Conservation (phyloP, 2,888 invertebrate species). For the Pterostichus madidus region DNA sequence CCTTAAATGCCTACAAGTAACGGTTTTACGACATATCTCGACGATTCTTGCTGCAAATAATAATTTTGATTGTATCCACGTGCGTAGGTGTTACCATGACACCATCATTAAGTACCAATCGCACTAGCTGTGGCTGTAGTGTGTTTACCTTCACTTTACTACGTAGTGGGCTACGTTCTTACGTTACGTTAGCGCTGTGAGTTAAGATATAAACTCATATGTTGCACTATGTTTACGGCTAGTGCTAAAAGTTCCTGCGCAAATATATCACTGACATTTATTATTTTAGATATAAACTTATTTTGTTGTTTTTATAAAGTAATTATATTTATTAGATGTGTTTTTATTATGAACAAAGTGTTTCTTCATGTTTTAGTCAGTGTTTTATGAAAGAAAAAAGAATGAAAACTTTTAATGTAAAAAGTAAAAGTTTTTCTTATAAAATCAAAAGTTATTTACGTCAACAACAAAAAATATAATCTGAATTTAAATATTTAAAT, state of each 20-base stretch:
- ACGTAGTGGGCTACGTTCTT: constrained; percentile 23
- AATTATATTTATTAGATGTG: too few relatives aligned
- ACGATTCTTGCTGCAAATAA: constrained; percentile 54
- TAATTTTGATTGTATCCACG: constrained; percentile 62
- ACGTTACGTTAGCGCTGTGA: background rate
- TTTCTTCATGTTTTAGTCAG: too few relatives aligned
- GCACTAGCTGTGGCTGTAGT: background rate
- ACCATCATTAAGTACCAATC: constrained; percentile 43
- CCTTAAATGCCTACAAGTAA: constrained; percentile 15
- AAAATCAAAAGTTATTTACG: too few relatives aligned
- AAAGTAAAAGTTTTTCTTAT: too few relatives aligned
- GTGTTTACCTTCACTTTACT: constrained; percentile 46
- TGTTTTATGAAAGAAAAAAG: too few relatives aligned
- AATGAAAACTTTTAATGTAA: too few relatives aligned
- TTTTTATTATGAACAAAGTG: too few relatives aligned
- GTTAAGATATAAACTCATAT: constrained; percentile 1
- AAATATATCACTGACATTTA: constrained; percentile 14
- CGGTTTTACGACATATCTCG: constrained; percentile 6
- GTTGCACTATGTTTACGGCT: constrained; percentile 1
- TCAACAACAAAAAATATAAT: too few relatives aligned
- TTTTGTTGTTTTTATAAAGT: too few relatives aligned
- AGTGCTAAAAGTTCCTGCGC: background rate
- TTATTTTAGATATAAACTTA: background rate
- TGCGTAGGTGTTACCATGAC: constrained; percentile 64
- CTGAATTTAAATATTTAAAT: too few relatives aligned